Evolutionary conservation across 1,140 invertebrate genomes (phyloP).

Genomic region (Zaprionus ornatus): DNA sequence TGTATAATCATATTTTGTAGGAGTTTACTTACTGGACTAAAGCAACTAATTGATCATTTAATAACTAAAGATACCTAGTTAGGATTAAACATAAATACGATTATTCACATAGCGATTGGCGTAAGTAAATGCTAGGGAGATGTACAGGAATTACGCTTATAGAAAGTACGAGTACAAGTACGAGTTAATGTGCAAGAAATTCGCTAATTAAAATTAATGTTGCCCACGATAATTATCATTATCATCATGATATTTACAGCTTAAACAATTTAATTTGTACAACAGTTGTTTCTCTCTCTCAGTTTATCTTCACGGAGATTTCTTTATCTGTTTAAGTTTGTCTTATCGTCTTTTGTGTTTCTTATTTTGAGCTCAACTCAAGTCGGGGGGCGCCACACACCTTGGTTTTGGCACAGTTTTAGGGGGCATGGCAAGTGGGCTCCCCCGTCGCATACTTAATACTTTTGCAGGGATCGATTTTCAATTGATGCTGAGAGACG

Average conservation of each 20-base stretch:
- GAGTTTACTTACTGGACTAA: conserved; percentile 50
- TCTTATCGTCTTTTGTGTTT: conserved; percentile 14
- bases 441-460: conserved; percentile 40
- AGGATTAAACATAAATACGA: conserved; percentile 41
- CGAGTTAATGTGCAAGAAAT: conserved; percentile 56
- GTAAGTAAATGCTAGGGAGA: conserved; percentile 65
- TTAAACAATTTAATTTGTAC: conserved; percentile 69
- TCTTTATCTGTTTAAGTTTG: conserved; percentile 5
- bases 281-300: conserved; percentile 46
- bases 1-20: conserved; percentile 66
- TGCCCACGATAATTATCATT: not conserved
- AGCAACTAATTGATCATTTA: conserved; percentile 42
- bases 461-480: conserved; percentile 45
- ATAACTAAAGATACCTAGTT: conserved; percentile 2
- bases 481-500: conserved; percentile 16
- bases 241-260: conserved; percentile 65
- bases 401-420: conserved; percentile 65
- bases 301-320: not conserved
- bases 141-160: conserved; percentile 50
- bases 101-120: conserved; percentile 35
- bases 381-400: conserved; percentile 10
- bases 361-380: conserved; percentile 68
- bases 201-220: conserved; percentile 73
- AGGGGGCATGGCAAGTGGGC: conserved; percentile 23
- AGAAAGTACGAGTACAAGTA: conserved; percentile 23